Percentiles rank a stretch among this genome's conserved stretches.
Conservation (phyloP, 2,888 invertebrate species). For the Drosophila suboccidentalis region DNA sequence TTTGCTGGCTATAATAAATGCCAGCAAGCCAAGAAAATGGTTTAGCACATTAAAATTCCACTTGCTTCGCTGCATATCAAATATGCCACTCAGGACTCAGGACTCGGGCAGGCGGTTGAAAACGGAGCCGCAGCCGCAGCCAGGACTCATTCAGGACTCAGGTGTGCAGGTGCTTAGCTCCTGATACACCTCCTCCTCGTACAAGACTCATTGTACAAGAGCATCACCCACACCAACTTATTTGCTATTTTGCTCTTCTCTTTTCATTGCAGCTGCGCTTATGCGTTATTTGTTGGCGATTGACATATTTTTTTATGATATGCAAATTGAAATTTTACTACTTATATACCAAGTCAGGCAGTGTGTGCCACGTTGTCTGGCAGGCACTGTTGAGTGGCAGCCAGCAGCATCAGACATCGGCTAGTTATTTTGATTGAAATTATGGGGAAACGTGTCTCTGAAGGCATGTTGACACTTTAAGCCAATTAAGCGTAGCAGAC, state of each 20-base stretch:
- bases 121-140: background rate
- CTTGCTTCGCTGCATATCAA: conserved; percentile 80
- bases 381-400: conserved; percentile 5
- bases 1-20: conserved; percentile 50
- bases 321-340: conserved; percentile 79
- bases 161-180: conserved; percentile 56
- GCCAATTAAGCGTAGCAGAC: conserved; percentile 46
- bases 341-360: conserved; percentile 43
- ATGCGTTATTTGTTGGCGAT: conserved; percentile 66
- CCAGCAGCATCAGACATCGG: conserved; percentile 26
- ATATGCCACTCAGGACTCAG: conserved; percentile 61
- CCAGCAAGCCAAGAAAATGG: conserved; percentile 75
- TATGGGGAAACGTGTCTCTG: conserved; percentile 43
- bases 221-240: conserved; percentile 15
- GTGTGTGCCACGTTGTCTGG: conserved; percentile 1
- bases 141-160: conserved; percentile 3
- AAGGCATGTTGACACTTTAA: conserved; percentile 23
- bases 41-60: conserved; percentile 80
- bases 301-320: conserved; percentile 74
- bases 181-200: conserved; percentile 33
- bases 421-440: conserved; percentile 76
- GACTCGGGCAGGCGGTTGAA: conserved; percentile 33
- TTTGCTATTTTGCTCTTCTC: background rate
- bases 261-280: conserved; percentile 48
- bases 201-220: conserved; percentile 17